Evolutionary conservation across 2,113 vertebrate genomes (phyloP).

Genomic region (Telmatochromis sp.): DNA sequence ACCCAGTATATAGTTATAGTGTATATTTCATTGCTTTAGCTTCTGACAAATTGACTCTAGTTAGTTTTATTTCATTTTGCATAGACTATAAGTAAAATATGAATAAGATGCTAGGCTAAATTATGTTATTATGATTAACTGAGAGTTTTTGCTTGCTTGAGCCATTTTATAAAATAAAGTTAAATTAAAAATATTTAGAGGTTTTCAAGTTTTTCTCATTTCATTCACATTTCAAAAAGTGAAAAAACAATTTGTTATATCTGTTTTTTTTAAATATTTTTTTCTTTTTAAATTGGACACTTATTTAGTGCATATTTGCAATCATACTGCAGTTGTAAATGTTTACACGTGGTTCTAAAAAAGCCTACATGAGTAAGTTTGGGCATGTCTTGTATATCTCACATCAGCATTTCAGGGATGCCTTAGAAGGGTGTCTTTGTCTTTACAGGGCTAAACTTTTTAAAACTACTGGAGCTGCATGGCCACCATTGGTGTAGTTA

Average conservation of each 20-base stretch:
- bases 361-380: not conserved
- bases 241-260: not conserved
- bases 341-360: not conserved
- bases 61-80: not conserved
- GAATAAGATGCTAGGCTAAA: not conserved
- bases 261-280: accelerated
- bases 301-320: not conserved
- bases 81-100: not conserved
- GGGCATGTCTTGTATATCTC: not conserved
- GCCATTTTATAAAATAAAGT: not conserved
- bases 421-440: not conserved
- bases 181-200: not conserved
- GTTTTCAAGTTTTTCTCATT: not conserved
- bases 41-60: not conserved
- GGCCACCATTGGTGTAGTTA: not conserved
- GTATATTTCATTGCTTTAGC: not conserved
- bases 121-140: not conserved
- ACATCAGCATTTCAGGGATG: not conserved
- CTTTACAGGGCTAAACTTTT: not conserved
- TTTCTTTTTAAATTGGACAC: not conserved
- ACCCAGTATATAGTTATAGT: not conserved
- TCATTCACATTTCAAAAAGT: not conserved
- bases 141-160: not conserved
- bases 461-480: not conserved
- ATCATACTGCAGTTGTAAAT: not conserved